Conservation (phyloP, 2,797 vertebrate species). For the Anabacerthia variegaticeps region DNA sequence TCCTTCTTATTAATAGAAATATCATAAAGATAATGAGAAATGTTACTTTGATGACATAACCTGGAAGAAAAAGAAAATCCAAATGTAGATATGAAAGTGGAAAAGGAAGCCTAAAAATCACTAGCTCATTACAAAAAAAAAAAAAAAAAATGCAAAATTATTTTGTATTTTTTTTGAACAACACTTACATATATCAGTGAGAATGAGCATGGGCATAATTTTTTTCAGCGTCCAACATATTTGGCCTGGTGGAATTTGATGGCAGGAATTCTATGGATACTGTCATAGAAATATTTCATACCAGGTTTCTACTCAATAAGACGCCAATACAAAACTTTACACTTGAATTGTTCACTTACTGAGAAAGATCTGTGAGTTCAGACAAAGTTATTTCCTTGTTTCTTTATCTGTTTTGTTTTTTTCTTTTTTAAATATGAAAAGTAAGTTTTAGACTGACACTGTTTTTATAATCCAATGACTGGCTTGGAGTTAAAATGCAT, state of each 20-base stretch:
- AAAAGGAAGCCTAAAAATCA: not conserved
- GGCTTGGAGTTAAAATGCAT: rapidly evolving
- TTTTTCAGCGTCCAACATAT: not conserved
- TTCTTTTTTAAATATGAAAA: not conserved
- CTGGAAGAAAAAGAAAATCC: not conserved
- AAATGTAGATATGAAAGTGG: not conserved
- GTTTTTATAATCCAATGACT: not conserved
- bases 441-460: not conserved
- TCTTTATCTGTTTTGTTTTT: not conserved
- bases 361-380: not conserved
- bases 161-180: not conserved
- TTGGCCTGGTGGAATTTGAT: not conserved
- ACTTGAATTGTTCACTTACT: not conserved
- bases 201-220: not conserved
- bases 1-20: not conserved
- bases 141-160: not conserved
- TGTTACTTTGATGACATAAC: not conserved
- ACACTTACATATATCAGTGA: not conserved
- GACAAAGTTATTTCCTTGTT: not conserved
- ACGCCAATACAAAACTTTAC: not conserved
- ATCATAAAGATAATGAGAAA: not conserved
- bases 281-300: not conserved
- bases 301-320: not conserved
- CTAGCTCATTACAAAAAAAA: not conserved
- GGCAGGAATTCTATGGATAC: not conserved